phyloP scores from a whole-genome alignment of 2,888 invertebrate genomes.

The Agelastica alni region DNA sequence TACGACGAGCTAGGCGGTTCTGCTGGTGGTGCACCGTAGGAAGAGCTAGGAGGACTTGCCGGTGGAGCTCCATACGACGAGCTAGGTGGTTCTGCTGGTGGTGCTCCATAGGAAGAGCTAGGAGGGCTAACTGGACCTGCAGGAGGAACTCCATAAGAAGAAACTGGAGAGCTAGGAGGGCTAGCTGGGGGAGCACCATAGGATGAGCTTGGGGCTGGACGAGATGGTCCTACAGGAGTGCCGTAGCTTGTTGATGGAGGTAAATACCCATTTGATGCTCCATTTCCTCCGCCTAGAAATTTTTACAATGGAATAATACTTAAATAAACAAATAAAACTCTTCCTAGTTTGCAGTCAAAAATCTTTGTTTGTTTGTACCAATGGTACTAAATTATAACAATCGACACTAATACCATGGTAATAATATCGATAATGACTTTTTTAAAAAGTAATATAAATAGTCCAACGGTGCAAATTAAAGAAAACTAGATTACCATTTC shows the following conservation, averaged over 20 bases:
- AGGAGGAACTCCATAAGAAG: slow-evolving; percentile 44
- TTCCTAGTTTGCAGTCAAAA: no score
- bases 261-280: slow-evolving; percentile 33
- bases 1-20: slow-evolving; percentile 49
- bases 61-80: slow-evolving; percentile 47
- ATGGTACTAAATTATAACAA: no score
- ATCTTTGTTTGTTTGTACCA: no score
- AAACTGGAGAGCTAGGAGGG: slow-evolving; percentile 47
- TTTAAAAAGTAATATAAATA: no score
- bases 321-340: no score
- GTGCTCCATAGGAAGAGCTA: slow-evolving; percentile 36
- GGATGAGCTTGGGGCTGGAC: slow-evolving; percentile 50
- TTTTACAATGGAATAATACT: no score
- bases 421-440: no score
- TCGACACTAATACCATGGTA: no score
- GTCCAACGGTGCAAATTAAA: no score
- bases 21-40: slow-evolving; percentile 44
- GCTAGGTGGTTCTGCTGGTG: slow-evolving; percentile 39
- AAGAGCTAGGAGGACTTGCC: slow-evolving; percentile 36
- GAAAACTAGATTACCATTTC: slow-evolving; percentile 11
- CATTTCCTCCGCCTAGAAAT: no score
- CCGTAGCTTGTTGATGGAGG: slow-evolving; percentile 48
- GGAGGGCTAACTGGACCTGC: slow-evolving; percentile 45
- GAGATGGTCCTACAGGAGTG: slow-evolving; percentile 55
- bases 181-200: slow-evolving; percentile 41